A percentile compares a stretch with the other conserved stretches of the same genome.
These are phyloP conservation scores for Catharus minimus DNA, from an alignment of 2,113 vertebrate genomes.

Conservation along the genomic window DNA sequence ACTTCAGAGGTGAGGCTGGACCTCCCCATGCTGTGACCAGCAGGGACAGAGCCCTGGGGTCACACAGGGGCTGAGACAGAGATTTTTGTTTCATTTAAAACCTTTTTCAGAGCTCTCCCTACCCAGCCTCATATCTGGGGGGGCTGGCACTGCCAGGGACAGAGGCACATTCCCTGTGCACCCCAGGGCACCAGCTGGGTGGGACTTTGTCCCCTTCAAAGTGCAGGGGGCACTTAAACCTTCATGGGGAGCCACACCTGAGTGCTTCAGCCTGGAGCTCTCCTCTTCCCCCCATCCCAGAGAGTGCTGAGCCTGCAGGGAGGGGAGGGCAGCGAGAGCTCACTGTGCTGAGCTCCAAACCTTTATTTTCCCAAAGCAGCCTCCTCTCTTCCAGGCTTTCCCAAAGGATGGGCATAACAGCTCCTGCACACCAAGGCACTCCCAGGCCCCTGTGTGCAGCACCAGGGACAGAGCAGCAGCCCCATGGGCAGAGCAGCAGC, in stretches of 20 bases:
- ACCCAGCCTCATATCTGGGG: fast-evolving
- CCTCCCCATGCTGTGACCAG: fast-evolving
- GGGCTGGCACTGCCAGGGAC: not conserved
- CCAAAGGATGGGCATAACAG: not conserved
- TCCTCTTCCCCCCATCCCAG: fast-evolving
- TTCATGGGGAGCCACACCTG: fast-evolving
- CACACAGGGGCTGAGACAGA: not conserved
- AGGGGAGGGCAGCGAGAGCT: fast-evolving
- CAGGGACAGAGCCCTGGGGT: not conserved
- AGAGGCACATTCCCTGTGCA: not conserved
- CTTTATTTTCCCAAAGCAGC: not conserved
- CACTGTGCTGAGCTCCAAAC: fast-evolving
- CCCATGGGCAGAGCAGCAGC: too few species aligned
- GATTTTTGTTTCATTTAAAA: fast-evolving
- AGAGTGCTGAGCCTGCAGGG: not conserved
- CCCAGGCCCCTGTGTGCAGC: not conserved
- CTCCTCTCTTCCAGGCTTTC: not conserved
- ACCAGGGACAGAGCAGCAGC: too few species aligned
- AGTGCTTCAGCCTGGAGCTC: not conserved
- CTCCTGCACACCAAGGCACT: not conserved
- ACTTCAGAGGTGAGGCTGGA: not conserved
- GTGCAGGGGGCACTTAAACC: not conserved
- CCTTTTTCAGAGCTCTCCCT: not conserved
- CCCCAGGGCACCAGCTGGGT: too few species aligned
- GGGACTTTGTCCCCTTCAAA: not conserved